Evolutionary conservation across 2,113 vertebrate species (phyloP).

Genomic region (Mobula hypostoma): DNA sequence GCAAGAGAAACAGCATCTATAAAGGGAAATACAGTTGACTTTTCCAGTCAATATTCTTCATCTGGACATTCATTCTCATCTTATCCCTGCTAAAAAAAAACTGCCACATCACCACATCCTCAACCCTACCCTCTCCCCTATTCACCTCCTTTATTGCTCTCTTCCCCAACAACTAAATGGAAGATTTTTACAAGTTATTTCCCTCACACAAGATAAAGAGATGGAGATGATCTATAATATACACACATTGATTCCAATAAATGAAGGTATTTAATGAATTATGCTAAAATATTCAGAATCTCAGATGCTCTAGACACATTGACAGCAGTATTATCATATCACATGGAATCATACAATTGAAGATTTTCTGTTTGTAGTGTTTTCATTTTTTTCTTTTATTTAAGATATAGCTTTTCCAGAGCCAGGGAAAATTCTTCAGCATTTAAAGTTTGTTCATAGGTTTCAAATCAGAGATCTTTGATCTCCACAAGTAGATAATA

Average conservation of each 20-base stretch:
- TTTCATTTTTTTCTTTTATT: no score
- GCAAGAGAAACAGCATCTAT: no score
- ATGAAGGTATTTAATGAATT: background rate
- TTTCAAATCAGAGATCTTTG: no score
- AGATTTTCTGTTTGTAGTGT: no score
- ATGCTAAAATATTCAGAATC: background rate
- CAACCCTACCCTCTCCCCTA: background rate
- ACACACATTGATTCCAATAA: background rate
- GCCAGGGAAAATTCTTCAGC: no score
- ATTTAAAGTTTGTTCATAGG: no score
- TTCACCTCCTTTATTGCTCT: background rate
- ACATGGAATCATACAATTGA: background rate
- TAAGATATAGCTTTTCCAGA: no score
- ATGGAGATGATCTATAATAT: background rate
- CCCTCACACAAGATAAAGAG: background rate
- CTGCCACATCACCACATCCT: background rate
- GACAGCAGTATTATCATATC: background rate
- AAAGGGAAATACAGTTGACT: no score
- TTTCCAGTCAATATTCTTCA: no score
- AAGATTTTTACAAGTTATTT: background rate
- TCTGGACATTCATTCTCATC: background rate
- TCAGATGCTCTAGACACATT: background rate
- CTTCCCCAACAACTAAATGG: background rate
- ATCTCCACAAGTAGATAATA: no score
- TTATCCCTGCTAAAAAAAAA: background rate